phyloP scores from a whole-genome alignment of 2,888 invertebrate genomes.

The Calephelis perditalis region DNA sequence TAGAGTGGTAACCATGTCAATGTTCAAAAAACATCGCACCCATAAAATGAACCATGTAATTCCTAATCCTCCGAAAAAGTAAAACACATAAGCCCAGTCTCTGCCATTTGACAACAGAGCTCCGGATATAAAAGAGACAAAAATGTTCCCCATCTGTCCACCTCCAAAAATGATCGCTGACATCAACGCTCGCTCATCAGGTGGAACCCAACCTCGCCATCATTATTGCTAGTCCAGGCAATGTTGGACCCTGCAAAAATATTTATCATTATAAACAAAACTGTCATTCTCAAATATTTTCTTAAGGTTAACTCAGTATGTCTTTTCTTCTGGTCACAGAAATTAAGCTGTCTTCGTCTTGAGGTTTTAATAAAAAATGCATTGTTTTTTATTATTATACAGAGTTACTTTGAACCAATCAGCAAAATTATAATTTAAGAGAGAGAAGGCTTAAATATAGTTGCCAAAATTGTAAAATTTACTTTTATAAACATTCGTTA shows the following conservation, averaged over 20 bases:
- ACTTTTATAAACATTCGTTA: no score
- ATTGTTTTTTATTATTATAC: no score
- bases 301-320: no score
- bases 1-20: background rate
- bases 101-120: slow-evolving; percentile 41
- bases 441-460: no score
- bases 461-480: no score
- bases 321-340: no score
- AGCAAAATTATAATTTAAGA: no score
- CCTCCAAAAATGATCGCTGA: slow-evolving; percentile 68
- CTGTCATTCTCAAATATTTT: no score
- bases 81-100: slow-evolving; percentile 63
- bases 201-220: slow-evolving; percentile 69
- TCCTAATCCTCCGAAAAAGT: slow-evolving; percentile 57
- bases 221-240: slow-evolving; percentile 69
- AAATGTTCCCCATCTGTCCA: slow-evolving; percentile 53
- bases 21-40: slow-evolving; percentile 30
- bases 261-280: no score
- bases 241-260: slow-evolving; percentile 75
- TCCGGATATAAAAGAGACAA: slow-evolving; percentile 48
- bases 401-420: no score
- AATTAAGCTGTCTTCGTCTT: no score
- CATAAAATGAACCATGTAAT: slow-evolving; percentile 53
- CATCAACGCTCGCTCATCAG: slow-evolving; percentile 56
- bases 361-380: no score